Evolutionary conservation across 2,797 vertebrate genomes (phyloP).

Genomic region (Antennarius maculatus): DNA sequence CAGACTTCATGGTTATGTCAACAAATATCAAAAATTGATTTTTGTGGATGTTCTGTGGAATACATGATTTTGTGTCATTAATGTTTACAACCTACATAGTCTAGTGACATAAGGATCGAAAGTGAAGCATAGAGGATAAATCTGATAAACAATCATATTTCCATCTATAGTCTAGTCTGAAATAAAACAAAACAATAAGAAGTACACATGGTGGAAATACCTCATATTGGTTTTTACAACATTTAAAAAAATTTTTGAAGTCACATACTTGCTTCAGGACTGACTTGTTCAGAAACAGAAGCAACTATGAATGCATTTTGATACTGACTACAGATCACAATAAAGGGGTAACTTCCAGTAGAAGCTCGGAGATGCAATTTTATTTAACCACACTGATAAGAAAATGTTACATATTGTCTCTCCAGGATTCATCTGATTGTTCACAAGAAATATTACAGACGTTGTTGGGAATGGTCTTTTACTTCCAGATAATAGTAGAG

Average conservation of each 20-base stretch:
- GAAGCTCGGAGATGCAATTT: neutral
- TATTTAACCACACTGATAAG: neutral
- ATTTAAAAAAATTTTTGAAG: neutral
- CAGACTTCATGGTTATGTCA: constrained; percentile 42
- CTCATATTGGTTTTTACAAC: too few relatives aligned
- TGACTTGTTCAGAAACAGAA: constrained; percentile 22
- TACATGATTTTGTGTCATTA: constrained; percentile 30
- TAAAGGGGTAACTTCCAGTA: neutral
- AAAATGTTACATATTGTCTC: too few relatives aligned
- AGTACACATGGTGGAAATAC: too few relatives aligned
- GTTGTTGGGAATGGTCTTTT: too few relatives aligned
- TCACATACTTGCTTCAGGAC: constrained; percentile 3
- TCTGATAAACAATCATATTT: constrained; percentile 20
- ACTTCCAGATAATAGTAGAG: too few relatives aligned
- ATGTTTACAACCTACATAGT: neutral
- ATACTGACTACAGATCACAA: neutral
- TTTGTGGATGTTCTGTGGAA: constrained; percentile 30
- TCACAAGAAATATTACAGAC: too few relatives aligned
- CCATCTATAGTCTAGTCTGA: neutral
- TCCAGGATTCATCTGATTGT: too few relatives aligned
- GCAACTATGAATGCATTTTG: neutral
- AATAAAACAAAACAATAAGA: neutral
- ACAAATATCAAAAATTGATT: constrained; percentile 33
- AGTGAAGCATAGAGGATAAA: neutral
- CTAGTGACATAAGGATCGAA: neutral